Evolutionary conservation across 2,888 invertebrate genomes (phyloP), one percentile per base, ranked within the genome.

Genomic region (Iphiclides podalirius): DNA sequence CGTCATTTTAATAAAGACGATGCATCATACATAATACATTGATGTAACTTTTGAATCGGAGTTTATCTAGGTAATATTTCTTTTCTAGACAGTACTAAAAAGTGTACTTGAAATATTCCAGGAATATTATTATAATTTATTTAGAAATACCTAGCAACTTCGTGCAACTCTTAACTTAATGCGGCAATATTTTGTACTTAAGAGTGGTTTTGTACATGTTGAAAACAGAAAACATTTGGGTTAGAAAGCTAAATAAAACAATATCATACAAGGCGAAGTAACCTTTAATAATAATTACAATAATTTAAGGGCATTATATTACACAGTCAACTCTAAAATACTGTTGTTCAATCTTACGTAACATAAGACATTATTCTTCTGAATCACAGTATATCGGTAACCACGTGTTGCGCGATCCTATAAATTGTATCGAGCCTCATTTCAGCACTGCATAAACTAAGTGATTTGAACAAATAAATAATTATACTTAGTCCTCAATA

Each of bases 321-420:
- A 85, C 77, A 85, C 84, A 86, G 85, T 86, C 86, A 85, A 81
- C 66, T 70, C 79, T 85, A 85, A 83, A 86, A 84, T 87, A 87
- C 85, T 87, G 86, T 73, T 75, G 66, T 78, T 82, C 73, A 75
- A 72, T 63, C 82, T 75, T 78, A 78, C 45, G 62, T 64, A 72
- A 70, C 69, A 69, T 62, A 71, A 68, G 68, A 75, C 66, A 70
- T 63, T 63, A 62, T 63, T 61, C 66, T 82, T 85, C 83, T 80
- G 84, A 63, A 72, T 73, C 70, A 78, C 81, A 84, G 81, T 80
- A 81, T 31, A 68, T 59, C 57, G 69, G 73, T 73, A 72, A 76
- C 73, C 53, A 26, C 38, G 36, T 39, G 38, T n/a, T 14, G 45
- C 52, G 37, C 58, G 59, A 62, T 60, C 59, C 64, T 63, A 65